Evolutionary conservation across 37 sponge, comb jelly and placozoan species (phyloP), one percentile per base, ranked within the genome.

Genomic region (Lycopodina hypogea): DNA sequence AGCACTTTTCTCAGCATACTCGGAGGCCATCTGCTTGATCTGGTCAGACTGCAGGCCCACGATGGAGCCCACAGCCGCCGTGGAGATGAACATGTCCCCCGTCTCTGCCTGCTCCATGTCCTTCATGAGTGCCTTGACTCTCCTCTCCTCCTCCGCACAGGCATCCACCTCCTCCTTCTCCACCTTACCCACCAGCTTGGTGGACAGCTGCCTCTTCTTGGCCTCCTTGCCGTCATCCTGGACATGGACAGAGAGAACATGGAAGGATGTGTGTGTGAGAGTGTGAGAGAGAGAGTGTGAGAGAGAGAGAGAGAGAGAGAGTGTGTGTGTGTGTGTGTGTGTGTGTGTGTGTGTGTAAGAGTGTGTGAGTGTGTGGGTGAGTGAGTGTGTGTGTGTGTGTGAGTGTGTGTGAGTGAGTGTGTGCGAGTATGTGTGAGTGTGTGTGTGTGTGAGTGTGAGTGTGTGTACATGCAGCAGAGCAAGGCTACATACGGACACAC

Each of bases 11-110:
- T 79, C 88, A 35, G 84, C 95, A 40, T 94, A 94, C 72, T 94
- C 93, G 33, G 85, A 83, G 0, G 90, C 92, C 83, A 94, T 87
- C 56, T 87, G 89, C 68, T 83, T 83, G 24, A 94, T 94, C 75
- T 90, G 85, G 23, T 85, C 89, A 0, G 95, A 94, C 83, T 94
- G 95, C 29, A 90, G 78, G 9, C 95, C 95, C 8, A 94, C 93
- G 22, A 94, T 93, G 29, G 93, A 91, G 2, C 92, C 95, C 66
- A 94, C 93, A 12, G 86, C 81, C 22, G 83, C 74, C 56, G 80
- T 82, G 35, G 92, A 92, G n/a, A 92, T 56, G 61, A 73, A 80
- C 72, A 57, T 65, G 76, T 87, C 87, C 32, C 77, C 84, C 42
- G 50, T 71, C 56, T 86, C 91, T 30, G 90, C 68, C 45, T 73